Conservation (phyloP, 2,888 invertebrate genomes). For the Blastobasis adustella region DNA sequence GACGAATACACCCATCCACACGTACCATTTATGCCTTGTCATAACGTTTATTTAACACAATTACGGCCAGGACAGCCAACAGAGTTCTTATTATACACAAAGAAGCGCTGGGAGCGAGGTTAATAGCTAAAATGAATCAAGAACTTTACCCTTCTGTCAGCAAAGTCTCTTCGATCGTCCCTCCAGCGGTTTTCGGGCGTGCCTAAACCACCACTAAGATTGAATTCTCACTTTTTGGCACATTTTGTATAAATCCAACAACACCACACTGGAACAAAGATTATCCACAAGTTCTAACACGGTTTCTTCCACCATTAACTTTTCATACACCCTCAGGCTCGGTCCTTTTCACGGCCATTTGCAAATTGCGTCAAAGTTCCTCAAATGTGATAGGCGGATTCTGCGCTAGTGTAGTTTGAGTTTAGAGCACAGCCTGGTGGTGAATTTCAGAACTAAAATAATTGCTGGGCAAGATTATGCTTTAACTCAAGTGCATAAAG, state of each 20-base stretch:
- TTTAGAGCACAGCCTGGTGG: constrained; percentile 41
- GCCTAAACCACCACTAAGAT: constrained; percentile 69
- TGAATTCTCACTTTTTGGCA: constrained; percentile 72
- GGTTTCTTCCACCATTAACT: constrained; percentile 64
- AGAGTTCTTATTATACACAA: constrained; percentile 14
- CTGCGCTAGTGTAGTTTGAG: constrained; percentile 53
- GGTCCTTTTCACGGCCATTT: constrained; percentile 74
- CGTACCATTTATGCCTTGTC: constrained; percentile 1
- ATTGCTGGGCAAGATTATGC: constrained; percentile 21
- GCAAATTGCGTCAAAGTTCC: constrained; percentile 75
- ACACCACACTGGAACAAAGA: constrained; percentile 63
- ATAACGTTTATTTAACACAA: constrained; percentile 7
- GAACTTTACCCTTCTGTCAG: constrained; percentile 71
- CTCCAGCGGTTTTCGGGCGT: constrained; percentile 61
- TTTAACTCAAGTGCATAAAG: constrained; percentile 9
- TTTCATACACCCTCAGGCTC: constrained; percentile 67
- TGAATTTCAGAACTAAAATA: constrained; percentile 26
- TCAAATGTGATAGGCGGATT: constrained; percentile 61
- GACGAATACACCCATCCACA: constrained; percentile 32
- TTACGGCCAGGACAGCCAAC: constrained; percentile 10
- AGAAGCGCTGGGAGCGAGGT: constrained; percentile 22
- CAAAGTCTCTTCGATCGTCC: constrained; percentile 61
- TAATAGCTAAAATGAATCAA: constrained; percentile 37
- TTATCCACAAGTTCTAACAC: constrained; percentile 62
- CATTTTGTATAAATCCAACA: constrained; percentile 62